Conservation (phyloP, 2,888 invertebrate genomes). For the Alviniconcha strummeri region DNA sequence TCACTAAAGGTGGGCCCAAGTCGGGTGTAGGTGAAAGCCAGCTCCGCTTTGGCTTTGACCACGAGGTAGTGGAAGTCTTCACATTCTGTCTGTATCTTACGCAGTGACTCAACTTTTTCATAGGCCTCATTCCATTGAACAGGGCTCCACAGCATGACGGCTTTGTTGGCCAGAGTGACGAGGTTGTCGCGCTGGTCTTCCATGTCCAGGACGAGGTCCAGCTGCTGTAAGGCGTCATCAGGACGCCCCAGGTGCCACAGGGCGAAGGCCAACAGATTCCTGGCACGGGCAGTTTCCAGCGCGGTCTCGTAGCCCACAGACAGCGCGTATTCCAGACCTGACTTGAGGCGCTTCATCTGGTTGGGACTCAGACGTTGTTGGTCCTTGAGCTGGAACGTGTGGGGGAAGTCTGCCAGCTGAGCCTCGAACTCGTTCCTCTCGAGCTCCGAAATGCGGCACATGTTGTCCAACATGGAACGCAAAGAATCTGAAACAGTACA, state of each 20-base stretch:
- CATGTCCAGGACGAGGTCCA: background rate
- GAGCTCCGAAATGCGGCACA: background rate
- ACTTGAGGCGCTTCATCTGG: background rate
- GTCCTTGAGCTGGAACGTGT: constrained; percentile 15
- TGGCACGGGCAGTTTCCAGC: constrained; percentile 16
- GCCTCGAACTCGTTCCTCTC: background rate
- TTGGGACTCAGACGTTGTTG: background rate
- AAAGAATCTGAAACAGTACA: too few species aligned
- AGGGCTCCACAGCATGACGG: constrained; percentile 4
- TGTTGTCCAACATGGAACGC: too few species aligned
- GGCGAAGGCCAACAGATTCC: constrained; percentile 15
- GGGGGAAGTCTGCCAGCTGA: constrained; percentile 14
- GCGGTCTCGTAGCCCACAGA: constrained; percentile 17
- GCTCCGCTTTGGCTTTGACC: constrained; percentile 25
- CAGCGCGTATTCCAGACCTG: constrained; percentile 1
- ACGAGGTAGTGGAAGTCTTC: constrained; percentile 18
- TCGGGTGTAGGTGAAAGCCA: constrained; percentile 28
- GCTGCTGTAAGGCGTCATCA: background rate
- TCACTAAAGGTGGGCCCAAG: background rate
- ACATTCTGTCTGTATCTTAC: background rate
- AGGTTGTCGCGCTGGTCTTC: constrained; percentile 11
- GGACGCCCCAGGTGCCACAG: background rate
- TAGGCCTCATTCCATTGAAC: background rate
- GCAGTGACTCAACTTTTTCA: background rate
- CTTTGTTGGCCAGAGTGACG: constrained; percentile 31